Evolutionary conservation across 2,888 invertebrate genomes (phyloP), one percentile per base, ranked within the genome.

Genomic region (Nomada fucata): DNA sequence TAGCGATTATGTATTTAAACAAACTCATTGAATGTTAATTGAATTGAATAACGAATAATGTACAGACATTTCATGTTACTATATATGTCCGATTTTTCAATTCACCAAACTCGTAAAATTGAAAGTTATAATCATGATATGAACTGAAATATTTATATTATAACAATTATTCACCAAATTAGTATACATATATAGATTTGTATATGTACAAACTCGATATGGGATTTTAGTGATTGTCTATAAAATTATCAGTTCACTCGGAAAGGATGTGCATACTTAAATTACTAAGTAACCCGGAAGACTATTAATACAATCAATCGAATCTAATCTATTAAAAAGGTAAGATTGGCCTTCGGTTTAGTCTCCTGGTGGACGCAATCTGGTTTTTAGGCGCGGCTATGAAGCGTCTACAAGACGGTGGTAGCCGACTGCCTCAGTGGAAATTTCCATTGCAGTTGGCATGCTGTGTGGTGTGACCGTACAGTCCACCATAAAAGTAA

Each of bases 401-500:
- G 86, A 85, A 82, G 86, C 86, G 86, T 78, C 88, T 86, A 88
- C 86, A 87, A 90, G 91, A 88, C 89, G 87, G 84, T 86, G 87
- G 79, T 86, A 88, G 86, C 88, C 83, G 89, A 85, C 86, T 84
- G 87, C 88, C 83, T 86, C 88, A 90, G 91, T 92, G 92, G 92
- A 92, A 92, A 92, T 92, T 92, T 92, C 92, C 92, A 92, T 91
- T 92, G 90, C 92, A 92, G 92, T 92, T 92, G 91, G 92, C 90
- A 92, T 91, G 90, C 90, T 89, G 86, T 85, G 85, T 87, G 83
- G 76, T 83, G 78, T 76, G 82, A 88, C 80, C 74, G 92, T 92
- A 92, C 92, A 92, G 91, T 92, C 92, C 59, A 75, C 76, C 80
- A 79, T 88, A 90, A 92, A 92, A 92, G 84, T 85, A 81, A 57